Base-by-base conservation (phyloP, 2,113 vertebrate species). In the Neomonachus schauinslandi region DNA sequence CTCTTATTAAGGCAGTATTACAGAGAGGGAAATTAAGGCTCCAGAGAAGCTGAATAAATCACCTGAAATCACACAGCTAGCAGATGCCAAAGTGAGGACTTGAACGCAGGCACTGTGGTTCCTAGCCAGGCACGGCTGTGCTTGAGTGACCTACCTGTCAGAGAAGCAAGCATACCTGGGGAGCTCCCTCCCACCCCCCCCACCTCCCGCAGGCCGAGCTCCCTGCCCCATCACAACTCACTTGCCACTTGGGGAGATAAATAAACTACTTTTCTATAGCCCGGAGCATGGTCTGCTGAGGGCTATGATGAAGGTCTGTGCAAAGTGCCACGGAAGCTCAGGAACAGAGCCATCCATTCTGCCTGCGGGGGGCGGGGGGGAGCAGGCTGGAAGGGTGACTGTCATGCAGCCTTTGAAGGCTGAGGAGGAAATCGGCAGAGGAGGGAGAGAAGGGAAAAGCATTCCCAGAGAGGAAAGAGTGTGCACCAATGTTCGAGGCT, bases 261-360 rank as follows among this genome's bases (percentile, higher is more conserved):
- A 55, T 22, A 16, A 5, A 28, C 31, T 31, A 3, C 5, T 63
- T 55, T 67, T 7, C 69, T 33, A 1, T 2, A 26, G 21, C 16
- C 18, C 0, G 0, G 24, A 1, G 2, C 74, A 19, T 2, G 7
- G n/a, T 2, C 26, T 28, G 8, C 11, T 0, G 26, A 85, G 69
- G 28, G 65, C 89, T 49, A 1, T 11, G 57, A 51, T 0, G 1
- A 0, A 55, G 69, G 61, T 46, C 12, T 3, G 15, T 31, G 33
- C n/a, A 31, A 36, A 81, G 51, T 18, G 51, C 67, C 9, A 1
- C 2, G 2, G 9, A 80, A 8, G 18, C 69, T 2, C 24, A 39
- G 9, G 7, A 57, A 63, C 55, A 77, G 93, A 85, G 83, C 7
- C 21, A 7, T 5, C 31, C 26, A 1, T 83, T 80, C 96, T 28